Conservation (phyloP, 2,797 vertebrate species). For the Ispidina picta region DNA sequence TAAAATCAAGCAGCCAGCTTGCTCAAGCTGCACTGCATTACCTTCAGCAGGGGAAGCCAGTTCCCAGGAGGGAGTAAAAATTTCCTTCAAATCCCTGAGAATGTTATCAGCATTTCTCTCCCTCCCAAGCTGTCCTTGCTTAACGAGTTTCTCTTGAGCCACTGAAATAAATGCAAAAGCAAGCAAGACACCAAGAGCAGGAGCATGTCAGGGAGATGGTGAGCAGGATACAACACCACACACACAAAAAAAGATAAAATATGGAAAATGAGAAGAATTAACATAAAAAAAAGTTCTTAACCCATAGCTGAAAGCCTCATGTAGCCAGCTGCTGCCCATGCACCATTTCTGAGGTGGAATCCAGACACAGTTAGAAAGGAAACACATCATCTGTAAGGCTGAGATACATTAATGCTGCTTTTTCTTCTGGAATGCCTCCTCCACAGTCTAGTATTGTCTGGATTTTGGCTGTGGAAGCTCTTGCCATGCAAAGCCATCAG, state of each 20-base stretch:
- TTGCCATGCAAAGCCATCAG: neutral
- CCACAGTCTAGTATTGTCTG: neutral
- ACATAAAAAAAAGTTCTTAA: neutral
- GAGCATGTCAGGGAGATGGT: neutral
- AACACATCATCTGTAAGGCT: neutral
- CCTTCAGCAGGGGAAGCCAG: conserved; percentile 81
- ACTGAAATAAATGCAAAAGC: conserved; percentile 68
- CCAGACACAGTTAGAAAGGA: neutral
- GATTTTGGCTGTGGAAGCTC: neutral
- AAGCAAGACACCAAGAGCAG: conserved; percentile 43
- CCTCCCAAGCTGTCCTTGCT: conserved; percentile 73
- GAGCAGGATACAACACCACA: neutral
- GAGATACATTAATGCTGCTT: neutral
- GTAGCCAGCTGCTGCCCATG: neutral
- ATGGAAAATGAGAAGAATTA: neutral
- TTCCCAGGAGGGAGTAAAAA: conserved; percentile 84
- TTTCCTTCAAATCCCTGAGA: conserved; percentile 84
- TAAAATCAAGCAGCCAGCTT: conserved; percentile 48
- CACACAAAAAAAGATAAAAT: neutral
- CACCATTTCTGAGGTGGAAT: neutral
- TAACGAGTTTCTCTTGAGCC: conserved; percentile 74
- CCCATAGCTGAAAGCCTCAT: neutral
- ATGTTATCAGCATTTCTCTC: conserved; percentile 80
- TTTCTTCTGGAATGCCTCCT: neutral
- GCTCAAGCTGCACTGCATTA: conserved; percentile 68